phyloP scores from a whole-genome alignment of 1,140 invertebrate species.

The Delia radicum region DNA sequence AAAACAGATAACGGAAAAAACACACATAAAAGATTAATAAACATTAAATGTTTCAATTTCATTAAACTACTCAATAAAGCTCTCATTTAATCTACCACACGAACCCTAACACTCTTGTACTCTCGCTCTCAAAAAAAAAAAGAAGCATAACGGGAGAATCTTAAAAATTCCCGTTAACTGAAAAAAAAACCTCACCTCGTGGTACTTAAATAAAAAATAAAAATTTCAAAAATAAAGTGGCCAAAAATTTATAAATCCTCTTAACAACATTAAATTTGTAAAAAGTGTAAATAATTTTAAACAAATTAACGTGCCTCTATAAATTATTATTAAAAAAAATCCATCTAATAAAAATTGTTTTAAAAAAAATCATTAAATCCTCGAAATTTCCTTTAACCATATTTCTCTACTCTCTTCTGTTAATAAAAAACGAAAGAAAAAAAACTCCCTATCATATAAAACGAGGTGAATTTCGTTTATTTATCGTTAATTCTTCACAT shows the following conservation, averaged over 20 bases:
- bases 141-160: too few relatives aligned
- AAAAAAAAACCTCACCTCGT: not conserved
- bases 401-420: not conserved
- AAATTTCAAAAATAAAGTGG: not conserved
- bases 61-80: not conserved
- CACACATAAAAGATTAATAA: not conserved
- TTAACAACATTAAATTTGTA: not conserved
- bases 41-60: not conserved
- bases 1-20: not conserved
- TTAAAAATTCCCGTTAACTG: too few relatives aligned
- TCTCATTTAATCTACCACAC: too few relatives aligned
- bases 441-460: not conserved
- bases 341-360: not conserved
- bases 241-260: not conserved
- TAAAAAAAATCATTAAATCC: not conserved
- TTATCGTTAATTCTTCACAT: too few relatives aligned
- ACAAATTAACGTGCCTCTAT: slow-evolving; percentile 13
- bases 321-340: not conserved
- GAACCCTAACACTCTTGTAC: not conserved
- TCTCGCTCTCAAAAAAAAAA: too few relatives aligned
- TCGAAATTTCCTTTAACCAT: not conserved
- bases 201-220: not conserved
- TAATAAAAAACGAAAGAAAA: not conserved
- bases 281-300: slow-evolving; percentile 24
- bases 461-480: not conserved